Evolutionary conservation across 1,140 invertebrate species (phyloP).

Genomic region (Anastatus disparis): DNA sequence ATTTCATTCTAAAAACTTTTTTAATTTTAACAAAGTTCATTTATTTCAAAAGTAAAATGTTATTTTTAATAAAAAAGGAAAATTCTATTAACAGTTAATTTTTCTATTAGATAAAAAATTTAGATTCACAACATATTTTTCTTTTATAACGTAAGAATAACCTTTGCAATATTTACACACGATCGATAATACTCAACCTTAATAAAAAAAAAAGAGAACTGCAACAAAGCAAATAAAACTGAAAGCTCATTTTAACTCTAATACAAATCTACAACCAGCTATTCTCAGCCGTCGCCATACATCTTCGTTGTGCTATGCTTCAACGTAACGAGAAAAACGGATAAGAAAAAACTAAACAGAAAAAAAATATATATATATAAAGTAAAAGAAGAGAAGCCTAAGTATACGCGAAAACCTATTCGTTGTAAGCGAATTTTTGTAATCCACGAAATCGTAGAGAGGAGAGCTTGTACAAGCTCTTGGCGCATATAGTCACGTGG

Average conservation of each 20-base stretch:
- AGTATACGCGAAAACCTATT: not conserved
- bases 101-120: too few relatives aligned
- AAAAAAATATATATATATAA: too few relatives aligned
- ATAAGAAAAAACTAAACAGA: too few relatives aligned
- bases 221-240: not conserved
- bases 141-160: not conserved
- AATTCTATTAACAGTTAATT: too few relatives aligned
- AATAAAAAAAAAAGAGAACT: not conserved
- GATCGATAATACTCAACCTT: too few relatives aligned
- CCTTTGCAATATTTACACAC: not conserved
- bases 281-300: not conserved
- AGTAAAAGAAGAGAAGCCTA: constrained; percentile 5
- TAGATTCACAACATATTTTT: too few relatives aligned
- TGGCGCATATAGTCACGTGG: too few relatives aligned
- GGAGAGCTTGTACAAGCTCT: too few relatives aligned
- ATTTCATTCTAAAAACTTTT: too few relatives aligned
- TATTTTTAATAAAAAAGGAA: too few relatives aligned
- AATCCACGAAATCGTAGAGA: constrained; percentile 23
- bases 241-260: not conserved
- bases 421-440: constrained; percentile 8
- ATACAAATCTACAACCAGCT: not conserved
- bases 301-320: constrained; percentile 11
- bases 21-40: too few relatives aligned
- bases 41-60: too few relatives aligned
- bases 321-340: not conserved